Conservation (phyloP, 2,797 vertebrate genomes). For the Diglossa cyanea region DNA sequence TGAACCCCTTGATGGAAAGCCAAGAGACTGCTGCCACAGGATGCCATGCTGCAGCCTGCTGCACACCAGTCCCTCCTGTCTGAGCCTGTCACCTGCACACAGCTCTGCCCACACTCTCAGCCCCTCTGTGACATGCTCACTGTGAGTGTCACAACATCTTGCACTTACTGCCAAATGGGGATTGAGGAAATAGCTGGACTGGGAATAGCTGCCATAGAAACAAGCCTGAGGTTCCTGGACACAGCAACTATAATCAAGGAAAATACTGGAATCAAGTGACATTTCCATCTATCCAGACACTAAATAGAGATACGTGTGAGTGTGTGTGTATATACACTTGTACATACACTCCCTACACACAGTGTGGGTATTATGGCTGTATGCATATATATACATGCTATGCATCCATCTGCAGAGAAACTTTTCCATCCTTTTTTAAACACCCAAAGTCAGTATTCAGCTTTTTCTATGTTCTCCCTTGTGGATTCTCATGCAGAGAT, state of each 20-base stretch:
- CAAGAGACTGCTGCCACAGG: fast-evolving
- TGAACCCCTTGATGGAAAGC: background rate
- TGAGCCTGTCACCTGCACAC: background rate
- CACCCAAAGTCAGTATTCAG: background rate
- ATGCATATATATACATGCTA: background rate
- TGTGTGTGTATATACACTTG: background rate
- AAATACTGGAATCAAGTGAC: background rate
- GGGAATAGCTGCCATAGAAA: constrained; percentile 34
- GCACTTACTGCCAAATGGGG: background rate
- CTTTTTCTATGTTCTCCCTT: background rate
- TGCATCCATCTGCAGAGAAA: background rate
- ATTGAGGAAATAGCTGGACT: background rate
- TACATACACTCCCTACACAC: background rate
- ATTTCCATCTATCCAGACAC: background rate
- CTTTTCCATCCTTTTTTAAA: background rate
- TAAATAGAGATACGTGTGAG: background rate
- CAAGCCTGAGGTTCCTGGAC: background rate
- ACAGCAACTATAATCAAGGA: background rate
- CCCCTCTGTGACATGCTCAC: background rate
- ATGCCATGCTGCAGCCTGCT: background rate
- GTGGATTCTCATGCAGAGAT: background rate
- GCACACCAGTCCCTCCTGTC: fast-evolving
- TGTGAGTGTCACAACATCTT: background rate
- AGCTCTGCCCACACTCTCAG: background rate
- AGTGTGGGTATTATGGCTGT: background rate